Conservation (phyloP, 2,113 vertebrate genomes). For the Carassius gibelio region DNA sequence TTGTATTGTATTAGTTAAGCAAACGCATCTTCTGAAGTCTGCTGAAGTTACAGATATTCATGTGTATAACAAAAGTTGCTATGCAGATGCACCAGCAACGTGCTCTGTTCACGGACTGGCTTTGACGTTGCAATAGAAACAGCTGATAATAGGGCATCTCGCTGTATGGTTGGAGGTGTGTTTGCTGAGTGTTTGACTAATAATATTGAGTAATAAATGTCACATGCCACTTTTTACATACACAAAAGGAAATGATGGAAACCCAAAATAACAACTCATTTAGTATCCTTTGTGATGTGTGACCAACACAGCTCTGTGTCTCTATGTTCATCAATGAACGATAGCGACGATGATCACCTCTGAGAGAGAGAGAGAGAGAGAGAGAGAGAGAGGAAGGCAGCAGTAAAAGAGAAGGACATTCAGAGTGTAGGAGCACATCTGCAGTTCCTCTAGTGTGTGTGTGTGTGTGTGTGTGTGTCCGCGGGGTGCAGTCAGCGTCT, state of each 20-base stretch:
- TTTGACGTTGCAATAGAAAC: too few species aligned
- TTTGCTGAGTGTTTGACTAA: too few species aligned
- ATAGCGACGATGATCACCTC: not conserved
- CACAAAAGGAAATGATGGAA: not conserved
- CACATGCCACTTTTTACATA: not conserved
- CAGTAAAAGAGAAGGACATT: not conserved
- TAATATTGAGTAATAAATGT: too few species aligned
- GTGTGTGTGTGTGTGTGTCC: slow-evolving; percentile 66
- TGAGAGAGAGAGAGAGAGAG: not conserved
- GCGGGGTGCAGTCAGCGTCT: slow-evolving; percentile 87
- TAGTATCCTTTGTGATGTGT: not conserved
- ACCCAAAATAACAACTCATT: not conserved
- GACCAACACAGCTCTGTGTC: not conserved
- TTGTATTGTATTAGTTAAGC: too few species aligned
- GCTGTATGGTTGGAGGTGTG: too few species aligned
- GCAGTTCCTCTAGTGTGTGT: slow-evolving; percentile 12
- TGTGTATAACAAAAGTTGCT: too few species aligned
- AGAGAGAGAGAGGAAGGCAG: not conserved
- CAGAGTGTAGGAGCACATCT: slow-evolving; percentile 6
- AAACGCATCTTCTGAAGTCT: too few species aligned
- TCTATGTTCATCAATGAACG: not conserved
- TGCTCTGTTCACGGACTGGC: too few species aligned
- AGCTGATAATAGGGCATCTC: too few species aligned
- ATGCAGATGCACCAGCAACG: too few species aligned
- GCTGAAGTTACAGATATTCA: too few species aligned